Conservation (phyloP, 2,113 vertebrate species). For the Hippocampus abdominalis region DNA sequence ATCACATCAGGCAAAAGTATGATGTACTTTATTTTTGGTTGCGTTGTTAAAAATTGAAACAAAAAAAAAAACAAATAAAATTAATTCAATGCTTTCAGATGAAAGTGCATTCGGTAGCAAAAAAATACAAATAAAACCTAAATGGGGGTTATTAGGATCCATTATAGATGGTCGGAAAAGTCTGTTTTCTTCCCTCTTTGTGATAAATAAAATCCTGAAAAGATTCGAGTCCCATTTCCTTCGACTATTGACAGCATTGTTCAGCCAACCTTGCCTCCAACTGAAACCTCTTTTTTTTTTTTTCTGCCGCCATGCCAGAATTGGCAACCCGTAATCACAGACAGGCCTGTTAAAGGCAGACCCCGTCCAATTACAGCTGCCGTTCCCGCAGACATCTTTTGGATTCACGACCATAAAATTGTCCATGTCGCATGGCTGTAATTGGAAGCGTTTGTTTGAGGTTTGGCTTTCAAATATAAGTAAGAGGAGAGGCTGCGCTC, state of each 20-base stretch:
- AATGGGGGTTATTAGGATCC: conserved; percentile 71
- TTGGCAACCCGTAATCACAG: conserved; percentile 73
- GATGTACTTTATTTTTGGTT: no score
- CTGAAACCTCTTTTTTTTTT: conserved; percentile 33
- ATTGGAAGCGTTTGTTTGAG: conserved; percentile 58
- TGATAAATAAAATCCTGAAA: no score
- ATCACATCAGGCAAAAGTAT: no score
- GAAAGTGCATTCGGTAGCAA: no score
- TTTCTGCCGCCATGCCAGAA: conserved; percentile 37
- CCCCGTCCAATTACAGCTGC: conserved; percentile 87
- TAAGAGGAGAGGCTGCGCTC: conserved; percentile 9
- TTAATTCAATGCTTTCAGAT: no score
- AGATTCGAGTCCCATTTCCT: conserved; percentile 74
- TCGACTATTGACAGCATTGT: conserved; percentile 85
- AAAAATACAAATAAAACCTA: no score
- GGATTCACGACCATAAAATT: conserved; percentile 93
- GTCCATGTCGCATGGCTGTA: conserved; percentile 69
- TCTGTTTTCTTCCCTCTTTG: no score
- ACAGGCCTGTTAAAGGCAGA: conserved; percentile 79
- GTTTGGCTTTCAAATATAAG: conserved; percentile 58
- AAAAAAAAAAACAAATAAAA: no score
- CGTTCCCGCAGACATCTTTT: conserved; percentile 89
- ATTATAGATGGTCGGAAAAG: no score
- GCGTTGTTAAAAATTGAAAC: background rate
- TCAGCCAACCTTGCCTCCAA: conserved; percentile 64